Evolutionary conservation across 2,888 invertebrate genomes (phyloP).

Genomic region (Timandra comae): DNA sequence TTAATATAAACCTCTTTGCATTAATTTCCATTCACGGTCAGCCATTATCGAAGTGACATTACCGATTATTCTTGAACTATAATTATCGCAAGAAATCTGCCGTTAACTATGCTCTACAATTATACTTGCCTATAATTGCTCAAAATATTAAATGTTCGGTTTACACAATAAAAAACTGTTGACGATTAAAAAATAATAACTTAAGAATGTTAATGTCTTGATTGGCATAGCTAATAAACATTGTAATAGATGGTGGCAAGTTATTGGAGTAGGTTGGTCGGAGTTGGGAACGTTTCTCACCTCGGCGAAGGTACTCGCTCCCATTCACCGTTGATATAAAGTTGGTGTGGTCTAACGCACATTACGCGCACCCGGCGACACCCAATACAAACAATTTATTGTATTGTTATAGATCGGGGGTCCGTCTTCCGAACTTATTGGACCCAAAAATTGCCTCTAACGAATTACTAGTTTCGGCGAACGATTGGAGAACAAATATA

Average conservation of each 20-base stretch:
- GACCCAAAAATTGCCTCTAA: constrained; percentile 31
- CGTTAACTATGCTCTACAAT: too few relatives aligned
- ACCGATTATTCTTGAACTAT: too few relatives aligned
- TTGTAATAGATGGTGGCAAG: background rate
- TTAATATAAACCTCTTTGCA: too few relatives aligned
- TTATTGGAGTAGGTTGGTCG: background rate
- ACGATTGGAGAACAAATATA: constrained; percentile 15
- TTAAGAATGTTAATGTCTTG: background rate
- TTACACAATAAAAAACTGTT: too few relatives aligned
- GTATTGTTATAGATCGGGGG: constrained; percentile 57
- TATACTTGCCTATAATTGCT: background rate
- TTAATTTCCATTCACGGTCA: too few relatives aligned
- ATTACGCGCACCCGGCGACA: constrained; percentile 52
- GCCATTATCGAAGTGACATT: too few relatives aligned
- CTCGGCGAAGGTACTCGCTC: constrained; percentile 23
- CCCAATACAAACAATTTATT: constrained; percentile 64
- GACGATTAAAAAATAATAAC: background rate
- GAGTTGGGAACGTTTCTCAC: constrained; percentile 45
- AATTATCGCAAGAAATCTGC: too few relatives aligned
- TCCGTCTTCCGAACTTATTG: constrained; percentile 48
- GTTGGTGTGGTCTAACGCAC: constrained; percentile 54
- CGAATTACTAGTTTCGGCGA: constrained; percentile 28
- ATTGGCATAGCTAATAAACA: too few relatives aligned
- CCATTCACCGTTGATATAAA: constrained; percentile 46
- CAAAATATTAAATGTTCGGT: too few relatives aligned